Base-by-base conservation (phyloP, 2,888 invertebrate species). In the Drosophila falleni region DNA sequence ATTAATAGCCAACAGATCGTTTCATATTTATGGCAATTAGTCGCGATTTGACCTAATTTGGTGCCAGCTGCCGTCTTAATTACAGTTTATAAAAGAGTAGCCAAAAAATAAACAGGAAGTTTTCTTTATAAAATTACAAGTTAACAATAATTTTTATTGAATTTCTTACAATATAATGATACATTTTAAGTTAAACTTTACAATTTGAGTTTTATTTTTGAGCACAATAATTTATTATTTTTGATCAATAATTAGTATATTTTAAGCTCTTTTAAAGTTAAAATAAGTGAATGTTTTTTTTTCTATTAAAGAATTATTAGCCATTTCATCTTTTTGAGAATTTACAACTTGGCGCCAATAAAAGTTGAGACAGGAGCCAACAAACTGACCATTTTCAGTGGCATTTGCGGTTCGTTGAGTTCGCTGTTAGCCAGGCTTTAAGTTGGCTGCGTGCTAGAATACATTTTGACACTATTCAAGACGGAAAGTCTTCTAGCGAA, bases 391-490 rank as follows among this genome's bases (percentile, higher is more conserved):
- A 63, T 46, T 15, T 39, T 42, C 54, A 62, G 41, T 15, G 13
- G 10, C n/a, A 44, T 67, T 75, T 66, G 60, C 76, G 87, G 69
- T 80, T 86, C 70, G 81, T 42, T 77, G 73, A 26, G 6, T 69
- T 69, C 42, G 46, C 51, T 37, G 37, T 68, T 44, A 13, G 33
- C 31, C 15, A 13, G 11, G 11, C n/a, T 11, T 26, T 13, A 35
- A 46, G 19, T 51, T 31, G 47, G 50, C 64, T 80, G 78, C 85
- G 89, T 89, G 88, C 63, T 75, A 68, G 80, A 88, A 80, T 89
- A 74, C 85, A 88, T 84, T 89, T 89, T 89, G 89, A 80, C 89
- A 86, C 78, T 86, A 78, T 83, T 81, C 64, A 69, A 81, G 78
- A 42, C 69, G 73, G 67, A 81, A 72, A 77, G 66, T 56, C 68